Evolutionary conservation across 2,888 invertebrate genomes (phyloP), one percentile per base, ranked within the genome.

Genomic region (Melanotus villosus): DNA sequence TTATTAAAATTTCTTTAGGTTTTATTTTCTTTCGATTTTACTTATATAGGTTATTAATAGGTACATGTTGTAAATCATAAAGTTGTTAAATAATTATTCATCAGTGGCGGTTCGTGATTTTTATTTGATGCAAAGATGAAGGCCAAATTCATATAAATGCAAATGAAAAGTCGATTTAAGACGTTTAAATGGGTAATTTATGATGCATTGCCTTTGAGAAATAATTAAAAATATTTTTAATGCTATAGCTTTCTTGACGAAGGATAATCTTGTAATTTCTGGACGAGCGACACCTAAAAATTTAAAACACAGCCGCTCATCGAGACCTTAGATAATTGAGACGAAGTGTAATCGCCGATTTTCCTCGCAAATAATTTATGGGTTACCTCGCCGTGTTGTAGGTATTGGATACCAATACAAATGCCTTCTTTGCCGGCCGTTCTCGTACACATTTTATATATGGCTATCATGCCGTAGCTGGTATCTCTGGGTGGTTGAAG

Each of bases 401-500:
- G n/a, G n/a, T 52, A 52, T 32, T 32, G 52, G 52, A 52, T 32
- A 32, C 23, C 32, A 18, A 52, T 32, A 52, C 52, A 54, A 54
- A 54, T 58, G 38, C 23, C 19, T 58, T 43, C 58, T 21, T 26
- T 23, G 10, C 58, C 52, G 32, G 32, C 52, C 18, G 18, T 16
- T 18, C 32, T 14, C 23, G 12, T 12, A 26, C 47, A 21, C 12
- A 19, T 32, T 52, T 32, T 52, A 52, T 52, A 52, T 52, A 32
- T 30, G 60, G 60, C 54, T 43, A 54, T 60, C 56, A 34, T 32
- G 34, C 41, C 16, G 10, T 21, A 38, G 45, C 18, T 38, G 47
- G 56, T 41, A 63, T 68, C 68, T 63, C 56, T 66, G 59, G 67
- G 71, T 71, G 71, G 71, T 71, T 71, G 65, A 54, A 64, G 71